Conservation (phyloP, 1,140 invertebrate species). For the Tetramorium alpestre region DNA sequence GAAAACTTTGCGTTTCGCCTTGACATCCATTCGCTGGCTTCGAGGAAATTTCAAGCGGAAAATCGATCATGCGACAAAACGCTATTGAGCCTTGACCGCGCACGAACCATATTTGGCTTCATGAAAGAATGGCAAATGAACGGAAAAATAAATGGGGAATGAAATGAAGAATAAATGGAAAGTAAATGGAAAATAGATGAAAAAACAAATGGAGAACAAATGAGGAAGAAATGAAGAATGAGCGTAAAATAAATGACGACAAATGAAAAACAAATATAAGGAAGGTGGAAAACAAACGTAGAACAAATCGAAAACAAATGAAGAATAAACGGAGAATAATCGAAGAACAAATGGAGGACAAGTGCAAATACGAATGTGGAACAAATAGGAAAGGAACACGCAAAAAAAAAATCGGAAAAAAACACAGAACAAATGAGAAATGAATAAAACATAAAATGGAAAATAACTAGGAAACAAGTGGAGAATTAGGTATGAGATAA, state of each 20-base stretch:
- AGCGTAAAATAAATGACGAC: slow-evolving; percentile 11
- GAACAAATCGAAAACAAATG: slow-evolving; percentile 21
- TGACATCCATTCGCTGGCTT: slow-evolving; percentile 42
- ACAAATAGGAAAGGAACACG: background rate
- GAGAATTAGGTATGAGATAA: too few relatives aligned
- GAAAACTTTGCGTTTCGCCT: slow-evolving; percentile 46
- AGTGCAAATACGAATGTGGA: background rate
- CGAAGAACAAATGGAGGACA: background rate
- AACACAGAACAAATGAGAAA: background rate
- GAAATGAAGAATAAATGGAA: slow-evolving; percentile 19
- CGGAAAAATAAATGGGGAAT: background rate
- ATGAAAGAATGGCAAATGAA: background rate
- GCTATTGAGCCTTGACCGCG: slow-evolving; percentile 41
- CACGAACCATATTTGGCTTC: slow-evolving; percentile 25
- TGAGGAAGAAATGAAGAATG: slow-evolving; percentile 7
- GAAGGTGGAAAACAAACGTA: slow-evolving; percentile 12
- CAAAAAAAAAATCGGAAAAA: background rate
- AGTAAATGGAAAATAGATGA: background rate
- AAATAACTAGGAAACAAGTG: background rate
- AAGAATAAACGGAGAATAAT: slow-evolving; percentile 34
- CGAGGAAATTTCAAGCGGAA: slow-evolving; percentile 51
- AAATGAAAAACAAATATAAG: slow-evolving; percentile 4
- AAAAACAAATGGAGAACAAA: slow-evolving; percentile 28
- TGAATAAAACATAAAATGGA: background rate
- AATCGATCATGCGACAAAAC: slow-evolving; percentile 36